These are phyloP conservation scores for Goniozus legneri DNA, from an alignment of 1,140 invertebrate genomes.

Conservation along the genomic window DNA sequence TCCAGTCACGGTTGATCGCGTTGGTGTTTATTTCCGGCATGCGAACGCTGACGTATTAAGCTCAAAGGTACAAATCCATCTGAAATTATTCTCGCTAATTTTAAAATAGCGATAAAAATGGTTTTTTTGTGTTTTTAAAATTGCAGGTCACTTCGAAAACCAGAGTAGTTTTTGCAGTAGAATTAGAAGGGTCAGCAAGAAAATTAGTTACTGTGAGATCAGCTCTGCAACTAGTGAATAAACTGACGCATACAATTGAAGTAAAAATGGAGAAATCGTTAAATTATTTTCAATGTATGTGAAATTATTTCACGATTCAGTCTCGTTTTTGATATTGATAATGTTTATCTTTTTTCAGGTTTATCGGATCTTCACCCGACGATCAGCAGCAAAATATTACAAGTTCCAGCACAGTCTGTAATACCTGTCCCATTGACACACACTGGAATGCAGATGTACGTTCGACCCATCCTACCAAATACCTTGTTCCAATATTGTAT, in stretches of 20 bases:
- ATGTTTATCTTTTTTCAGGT: slow-evolving; percentile 16
- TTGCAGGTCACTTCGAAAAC: slow-evolving; percentile 58
- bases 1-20: slow-evolving; percentile 91
- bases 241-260: slow-evolving; percentile 68
- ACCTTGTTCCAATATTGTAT: slow-evolving; percentile 60
- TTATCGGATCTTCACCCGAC: slow-evolving; percentile 34
- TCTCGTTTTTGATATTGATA: neutral
- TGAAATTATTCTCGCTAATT: no score
- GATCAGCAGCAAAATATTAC: slow-evolving; percentile 34
- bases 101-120: no score
- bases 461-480: slow-evolving; percentile 53
- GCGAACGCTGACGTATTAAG: slow-evolving; percentile 56
- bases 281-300: slow-evolving; percentile 46
- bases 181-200: slow-evolving; percentile 86
- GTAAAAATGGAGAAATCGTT: slow-evolving; percentile 63
- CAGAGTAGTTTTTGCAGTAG: slow-evolving; percentile 82
- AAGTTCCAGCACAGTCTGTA: slow-evolving; percentile 47
- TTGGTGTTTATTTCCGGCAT: slow-evolving; percentile 89
- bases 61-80: slow-evolving; percentile 28
- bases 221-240: slow-evolving; percentile 79
- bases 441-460: slow-evolving; percentile 60
- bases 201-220: slow-evolving; percentile 95
- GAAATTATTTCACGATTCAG: neutral
- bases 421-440: slow-evolving; percentile 65
- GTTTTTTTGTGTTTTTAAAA: no score